phyloP scores from a whole-genome alignment of 2,113 vertebrate species.

The Psittacula cyanocephala region DNA sequence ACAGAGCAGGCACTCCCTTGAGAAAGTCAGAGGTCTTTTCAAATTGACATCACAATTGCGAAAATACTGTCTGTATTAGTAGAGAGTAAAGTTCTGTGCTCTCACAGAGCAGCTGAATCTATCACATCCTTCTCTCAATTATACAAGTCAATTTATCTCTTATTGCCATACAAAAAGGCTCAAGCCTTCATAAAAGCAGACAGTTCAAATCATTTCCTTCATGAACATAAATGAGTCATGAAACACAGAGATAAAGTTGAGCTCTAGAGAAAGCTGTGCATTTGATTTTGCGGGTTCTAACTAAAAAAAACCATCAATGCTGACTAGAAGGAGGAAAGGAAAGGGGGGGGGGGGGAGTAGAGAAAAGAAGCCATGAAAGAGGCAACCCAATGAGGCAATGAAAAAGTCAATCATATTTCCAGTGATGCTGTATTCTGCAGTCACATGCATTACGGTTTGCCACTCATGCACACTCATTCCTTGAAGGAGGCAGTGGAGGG shows the following conservation, averaged over 20 bases:
- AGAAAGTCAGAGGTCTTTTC: neutral
- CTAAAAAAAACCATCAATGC: neutral
- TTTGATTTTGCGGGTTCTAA: neutral
- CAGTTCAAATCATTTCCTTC: neutral
- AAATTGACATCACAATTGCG: neutral
- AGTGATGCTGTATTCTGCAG: neutral
- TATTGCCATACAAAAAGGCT: neutral
- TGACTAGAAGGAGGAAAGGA: neutral
- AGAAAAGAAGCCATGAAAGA: neutral
- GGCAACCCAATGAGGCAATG: neutral
- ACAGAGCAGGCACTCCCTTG: neutral
- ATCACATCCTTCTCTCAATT: neutral
- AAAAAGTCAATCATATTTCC: neutral
- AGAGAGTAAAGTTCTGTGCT: neutral
- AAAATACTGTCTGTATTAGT: neutral
- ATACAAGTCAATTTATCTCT: neutral
- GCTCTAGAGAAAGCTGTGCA: neutral
- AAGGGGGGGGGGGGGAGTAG: neutral
- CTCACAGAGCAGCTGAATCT: neutral
- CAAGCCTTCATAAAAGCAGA: neutral
- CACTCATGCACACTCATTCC: neutral
- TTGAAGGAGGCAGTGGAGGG: neutral
- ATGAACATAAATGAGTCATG: neutral
- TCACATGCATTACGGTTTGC: neutral
- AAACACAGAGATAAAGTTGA: neutral